Evolutionary conservation across 1,140 invertebrate genomes (phyloP).

Genomic region (Drosophila lacteicornis): DNA sequence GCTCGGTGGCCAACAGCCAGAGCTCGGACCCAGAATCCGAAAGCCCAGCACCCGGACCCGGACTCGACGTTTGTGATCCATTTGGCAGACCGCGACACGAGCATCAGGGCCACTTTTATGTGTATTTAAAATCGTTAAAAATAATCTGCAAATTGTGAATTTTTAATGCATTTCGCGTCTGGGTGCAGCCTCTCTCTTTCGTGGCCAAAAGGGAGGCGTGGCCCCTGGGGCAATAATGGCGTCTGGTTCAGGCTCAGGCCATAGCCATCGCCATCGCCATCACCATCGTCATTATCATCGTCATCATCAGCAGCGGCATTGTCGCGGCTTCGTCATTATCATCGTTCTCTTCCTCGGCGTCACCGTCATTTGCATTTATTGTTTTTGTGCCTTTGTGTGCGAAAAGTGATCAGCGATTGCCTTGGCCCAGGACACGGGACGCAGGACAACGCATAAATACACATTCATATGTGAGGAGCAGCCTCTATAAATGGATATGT

Average conservation of each 20-base stretch:
- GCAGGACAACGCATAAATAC: slow-evolving; percentile 24
- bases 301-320: slow-evolving; percentile 39
- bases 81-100: slow-evolving; percentile 50
- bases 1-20: slow-evolving; percentile 13
- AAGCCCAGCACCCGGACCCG: slow-evolving; percentile 9
- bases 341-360: slow-evolving; percentile 26
- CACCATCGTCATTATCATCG: slow-evolving; percentile 31
- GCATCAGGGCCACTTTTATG: slow-evolving; percentile 61
- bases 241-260: slow-evolving; percentile 62
- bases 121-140: slow-evolving; percentile 83
- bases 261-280: slow-evolving; percentile 27
- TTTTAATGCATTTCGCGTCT: slow-evolving; percentile 80
- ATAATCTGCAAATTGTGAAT: slow-evolving; percentile 82
- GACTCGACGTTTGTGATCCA: slow-evolving; percentile 64
- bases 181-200: slow-evolving; percentile 37
- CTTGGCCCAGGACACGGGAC: slow-evolving; percentile 52
- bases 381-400: slow-evolving; percentile 79
- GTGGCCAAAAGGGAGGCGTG: slow-evolving; percentile 46
- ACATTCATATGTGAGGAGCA: slow-evolving; percentile 6
- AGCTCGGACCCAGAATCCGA: not conserved
- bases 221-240: slow-evolving; percentile 55
- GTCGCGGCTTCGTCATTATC: slow-evolving; percentile 37
- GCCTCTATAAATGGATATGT: slow-evolving; percentile 27
- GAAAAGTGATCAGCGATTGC: slow-evolving; percentile 81
- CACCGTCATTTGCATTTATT: slow-evolving; percentile 80